Percentiles rank a stretch among this genome's conserved stretches.
phyloP scores from a whole-genome alignment of 2,888 invertebrate species.

The Acronicta alni region DNA sequence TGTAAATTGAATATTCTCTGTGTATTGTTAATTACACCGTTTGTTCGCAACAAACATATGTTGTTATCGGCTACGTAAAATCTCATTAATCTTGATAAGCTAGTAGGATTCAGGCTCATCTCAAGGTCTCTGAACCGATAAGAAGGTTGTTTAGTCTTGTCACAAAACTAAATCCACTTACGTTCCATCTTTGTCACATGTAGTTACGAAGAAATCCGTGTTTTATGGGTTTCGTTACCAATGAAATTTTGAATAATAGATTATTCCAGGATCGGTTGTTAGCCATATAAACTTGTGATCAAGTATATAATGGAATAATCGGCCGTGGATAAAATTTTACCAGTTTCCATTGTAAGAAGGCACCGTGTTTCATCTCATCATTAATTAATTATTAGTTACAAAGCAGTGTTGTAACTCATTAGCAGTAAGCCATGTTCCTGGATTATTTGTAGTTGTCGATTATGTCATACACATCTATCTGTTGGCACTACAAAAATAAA shows the following conservation, averaged over 20 bases:
- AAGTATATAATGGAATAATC: conserved; percentile 11
- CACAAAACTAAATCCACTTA: conserved; percentile 46
- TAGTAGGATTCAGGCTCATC: conserved; percentile 73
- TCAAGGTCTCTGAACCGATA: conserved; percentile 79
- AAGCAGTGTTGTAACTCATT: conserved; percentile 20
- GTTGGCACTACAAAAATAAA: conserved; percentile 75
- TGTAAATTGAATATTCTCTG: conserved; percentile 31
- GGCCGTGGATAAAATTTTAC: conserved; percentile 12
- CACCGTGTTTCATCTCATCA: conserved; percentile 12
- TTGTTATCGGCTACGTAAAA: conserved; percentile 59
- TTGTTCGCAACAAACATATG: conserved; percentile 44
- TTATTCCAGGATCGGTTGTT: not conserved
- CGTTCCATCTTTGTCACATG: conserved; percentile 28
- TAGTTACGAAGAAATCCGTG: conserved; percentile 18
- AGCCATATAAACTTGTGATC: conserved; percentile 11
- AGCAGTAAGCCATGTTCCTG: conserved; percentile 18
- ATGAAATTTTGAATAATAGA: conserved; percentile 4
- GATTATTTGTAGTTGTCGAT: conserved; percentile 53
- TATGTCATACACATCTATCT: conserved; percentile 67
- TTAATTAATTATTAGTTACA: conserved; percentile 29
- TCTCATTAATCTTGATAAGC: conserved; percentile 82
- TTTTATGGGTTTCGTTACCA: conserved; percentile 14
- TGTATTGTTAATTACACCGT: conserved; percentile 40
- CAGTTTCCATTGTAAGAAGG: conserved; percentile 8
- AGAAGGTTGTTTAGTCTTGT: conserved; percentile 64